Evolutionary conservation across 2,113 vertebrate species (phyloP).

Genomic region (Canis aureus): DNA sequence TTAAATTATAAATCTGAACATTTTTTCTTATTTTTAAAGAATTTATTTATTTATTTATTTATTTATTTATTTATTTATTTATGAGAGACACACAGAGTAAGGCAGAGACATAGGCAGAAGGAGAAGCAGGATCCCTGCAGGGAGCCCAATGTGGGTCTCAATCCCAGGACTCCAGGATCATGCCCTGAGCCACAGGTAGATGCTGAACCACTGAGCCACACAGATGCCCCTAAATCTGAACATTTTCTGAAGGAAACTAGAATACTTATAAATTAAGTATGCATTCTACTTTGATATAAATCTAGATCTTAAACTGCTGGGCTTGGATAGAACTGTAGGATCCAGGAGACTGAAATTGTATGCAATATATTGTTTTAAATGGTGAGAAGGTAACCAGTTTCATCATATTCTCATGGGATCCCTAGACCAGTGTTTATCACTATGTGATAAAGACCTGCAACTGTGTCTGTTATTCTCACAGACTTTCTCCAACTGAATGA

Average conservation of each 20-base stretch:
- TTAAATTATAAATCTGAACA: conserved; percentile 4
- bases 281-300: neutral
- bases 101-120: too few species aligned
- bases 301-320: neutral
- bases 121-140: too few species aligned
- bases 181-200: too few species aligned
- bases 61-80: too few species aligned
- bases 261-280: neutral
- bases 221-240: neutral
- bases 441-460: neutral
- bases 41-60: too few species aligned
- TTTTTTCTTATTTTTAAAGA: neutral
- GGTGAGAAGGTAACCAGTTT: neutral
- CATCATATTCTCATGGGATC: neutral
- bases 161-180: too few species aligned
- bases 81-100: too few species aligned
- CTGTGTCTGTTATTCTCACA: neutral
- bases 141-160: too few species aligned
- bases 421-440: neutral
- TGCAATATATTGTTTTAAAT: conserved; percentile 18
- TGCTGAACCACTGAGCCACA: too few species aligned
- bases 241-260: neutral
- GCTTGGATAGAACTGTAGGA: neutral
- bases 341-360: neutral
- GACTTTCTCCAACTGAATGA: neutral